These are phyloP conservation scores for Andrena minutula DNA, from an alignment of 2,888 invertebrate species.

Conservation along the genomic window DNA sequence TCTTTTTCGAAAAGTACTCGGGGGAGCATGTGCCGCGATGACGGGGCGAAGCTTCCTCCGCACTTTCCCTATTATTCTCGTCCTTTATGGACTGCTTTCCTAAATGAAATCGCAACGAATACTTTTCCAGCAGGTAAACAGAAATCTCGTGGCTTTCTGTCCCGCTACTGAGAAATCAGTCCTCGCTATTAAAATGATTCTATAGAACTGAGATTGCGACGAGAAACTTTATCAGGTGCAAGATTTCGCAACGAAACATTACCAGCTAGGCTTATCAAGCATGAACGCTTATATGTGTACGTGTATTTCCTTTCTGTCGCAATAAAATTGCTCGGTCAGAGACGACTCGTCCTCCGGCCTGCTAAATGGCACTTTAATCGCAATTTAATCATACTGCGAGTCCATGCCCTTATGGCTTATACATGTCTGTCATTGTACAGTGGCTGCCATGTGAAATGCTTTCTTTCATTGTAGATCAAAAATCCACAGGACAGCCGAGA, in stretches of 20 bases:
- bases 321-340: constrained; percentile 4
- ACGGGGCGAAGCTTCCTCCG: background rate
- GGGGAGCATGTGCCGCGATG: constrained; percentile 33
- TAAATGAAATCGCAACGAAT: background rate
- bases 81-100: constrained; percentile 1
- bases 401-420: background rate
- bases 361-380: constrained; percentile 4
- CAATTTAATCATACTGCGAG: constrained; percentile 28
- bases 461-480: constrained; percentile 58
- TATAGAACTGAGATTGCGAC: background rate
- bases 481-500: constrained; percentile 51
- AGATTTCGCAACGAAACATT: too few species aligned
- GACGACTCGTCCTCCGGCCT: background rate
- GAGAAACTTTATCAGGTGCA: too few species aligned
- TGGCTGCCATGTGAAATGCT: constrained; percentile 43
- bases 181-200: too few species aligned
- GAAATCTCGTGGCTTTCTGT: constrained; percentile 10
- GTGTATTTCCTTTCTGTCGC: background rate
- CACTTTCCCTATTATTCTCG: background rate
- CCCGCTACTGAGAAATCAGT: background rate
- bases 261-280: too few species aligned
- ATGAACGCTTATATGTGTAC: background rate
- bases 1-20: constrained; percentile 48
- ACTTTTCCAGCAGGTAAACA: background rate
- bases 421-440: constrained; percentile 8